Evolutionary conservation across 2,797 vertebrate genomes (phyloP).

Genomic region (Anniella stebbinsi): DNA sequence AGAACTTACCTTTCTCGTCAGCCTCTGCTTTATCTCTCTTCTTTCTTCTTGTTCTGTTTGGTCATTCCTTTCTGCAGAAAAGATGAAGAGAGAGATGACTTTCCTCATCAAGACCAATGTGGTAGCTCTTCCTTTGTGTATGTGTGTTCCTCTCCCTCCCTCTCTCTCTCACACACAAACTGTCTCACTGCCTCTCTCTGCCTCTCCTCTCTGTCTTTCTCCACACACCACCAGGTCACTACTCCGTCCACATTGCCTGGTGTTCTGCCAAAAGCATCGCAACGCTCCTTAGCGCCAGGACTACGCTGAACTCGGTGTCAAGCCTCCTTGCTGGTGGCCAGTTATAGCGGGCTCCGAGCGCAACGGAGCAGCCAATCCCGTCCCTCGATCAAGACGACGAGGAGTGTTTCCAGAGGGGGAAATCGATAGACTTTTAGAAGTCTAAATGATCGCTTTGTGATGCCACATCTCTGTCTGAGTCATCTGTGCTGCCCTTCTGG

Average conservation of each 20-base stretch:
- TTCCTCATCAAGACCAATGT: conserved; percentile 41
- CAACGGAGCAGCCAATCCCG: conserved; percentile 28
- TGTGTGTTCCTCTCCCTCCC: no score
- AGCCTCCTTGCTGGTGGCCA: conserved; percentile 2
- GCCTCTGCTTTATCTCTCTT: conserved; percentile 94
- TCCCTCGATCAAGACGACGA: neutral
- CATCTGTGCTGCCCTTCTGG: conserved; percentile 37
- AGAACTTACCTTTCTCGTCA: conserved; percentile 93
- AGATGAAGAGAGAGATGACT: conserved; percentile 50
- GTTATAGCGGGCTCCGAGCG: neutral
- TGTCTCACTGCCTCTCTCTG: neutral
- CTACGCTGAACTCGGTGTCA: neutral
- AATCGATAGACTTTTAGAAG: conserved; percentile 48
- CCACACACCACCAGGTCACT: neutral
- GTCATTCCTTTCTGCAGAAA: conserved; percentile 92
- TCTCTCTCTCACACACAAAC: neutral
- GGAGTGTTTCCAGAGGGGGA: conserved; percentile 30
- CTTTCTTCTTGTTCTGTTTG: conserved; percentile 96
- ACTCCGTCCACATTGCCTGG: conserved; percentile 18
- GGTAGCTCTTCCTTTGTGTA: neutral
- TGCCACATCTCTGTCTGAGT: conserved; percentile 34
- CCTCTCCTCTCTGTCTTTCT: neutral
- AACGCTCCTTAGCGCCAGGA: conserved; percentile 5
- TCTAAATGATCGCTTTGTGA: conserved; percentile 27
- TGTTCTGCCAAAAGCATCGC: neutral